phyloP scores from a whole-genome alignment of 2,113 vertebrate genomes.

The Trematocara stigmaticum region DNA sequence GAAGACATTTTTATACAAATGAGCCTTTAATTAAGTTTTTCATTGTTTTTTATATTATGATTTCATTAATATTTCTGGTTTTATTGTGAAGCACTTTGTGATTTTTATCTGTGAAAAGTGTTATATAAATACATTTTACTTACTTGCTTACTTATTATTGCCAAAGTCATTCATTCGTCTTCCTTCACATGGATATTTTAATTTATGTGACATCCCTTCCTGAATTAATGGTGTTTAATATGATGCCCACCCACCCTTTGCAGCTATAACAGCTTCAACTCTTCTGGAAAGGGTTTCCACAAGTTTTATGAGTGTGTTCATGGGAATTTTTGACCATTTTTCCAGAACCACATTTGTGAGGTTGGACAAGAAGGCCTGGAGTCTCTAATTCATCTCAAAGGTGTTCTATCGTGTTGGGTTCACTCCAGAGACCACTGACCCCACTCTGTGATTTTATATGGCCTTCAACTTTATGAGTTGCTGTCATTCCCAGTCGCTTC shows the following conservation, averaged over 20 bases:
- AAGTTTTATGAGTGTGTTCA: neutral
- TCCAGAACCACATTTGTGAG: neutral
- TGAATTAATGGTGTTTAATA: neutral
- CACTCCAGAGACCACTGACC: neutral
- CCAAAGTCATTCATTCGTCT: accelerated
- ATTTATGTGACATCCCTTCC: accelerated
- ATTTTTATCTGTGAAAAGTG: neutral
- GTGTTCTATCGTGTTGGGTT: accelerated
- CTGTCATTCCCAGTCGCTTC: neutral
- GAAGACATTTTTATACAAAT: neutral
- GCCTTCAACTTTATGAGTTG: accelerated
- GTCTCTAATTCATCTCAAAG: neutral
- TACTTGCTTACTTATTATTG: neutral
- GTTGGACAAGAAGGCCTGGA: neutral
- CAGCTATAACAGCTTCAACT: neutral
- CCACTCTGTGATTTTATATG: neutral
- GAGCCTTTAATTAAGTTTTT: neutral
- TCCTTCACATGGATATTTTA: neutral
- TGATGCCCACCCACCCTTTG: neutral
- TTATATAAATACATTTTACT: neutral
- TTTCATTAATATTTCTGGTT: neutral
- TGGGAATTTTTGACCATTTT: neutral
- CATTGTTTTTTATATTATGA: neutral
- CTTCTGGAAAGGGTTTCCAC: neutral
- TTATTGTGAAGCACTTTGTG: neutral